Evolutionary conservation across 2,888 invertebrate genomes (phyloP).

Genomic region (Drosophila multiciliata): DNA sequence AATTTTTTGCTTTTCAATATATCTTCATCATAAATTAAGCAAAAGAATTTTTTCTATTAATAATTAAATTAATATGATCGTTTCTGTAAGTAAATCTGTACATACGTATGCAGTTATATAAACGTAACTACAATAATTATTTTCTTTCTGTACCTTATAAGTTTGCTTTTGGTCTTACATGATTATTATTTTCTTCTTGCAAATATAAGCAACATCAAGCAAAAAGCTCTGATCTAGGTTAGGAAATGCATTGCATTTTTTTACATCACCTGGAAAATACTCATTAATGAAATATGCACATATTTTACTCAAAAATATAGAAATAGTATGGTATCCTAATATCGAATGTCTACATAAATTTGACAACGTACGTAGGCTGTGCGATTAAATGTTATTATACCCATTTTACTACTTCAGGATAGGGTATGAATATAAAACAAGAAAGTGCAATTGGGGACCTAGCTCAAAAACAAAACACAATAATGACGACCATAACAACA

Average conservation of each 20-base stretch:
- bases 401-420: conserved; percentile 2
- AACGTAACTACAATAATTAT: neutral
- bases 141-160: neutral
- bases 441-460: conserved; percentile 28
- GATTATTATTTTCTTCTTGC: neutral
- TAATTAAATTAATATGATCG: neutral
- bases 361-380: neutral
- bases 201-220: neutral
- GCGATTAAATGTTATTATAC: neutral
- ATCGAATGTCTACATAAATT: neutral
- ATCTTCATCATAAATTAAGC: neutral
- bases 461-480: conserved; percentile 28
- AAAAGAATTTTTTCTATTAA: neutral
- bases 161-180: neutral
- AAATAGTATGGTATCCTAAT: neutral
- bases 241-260: neutral
- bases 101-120: neutral
- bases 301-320: neutral
- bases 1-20: neutral
- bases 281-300: neutral
- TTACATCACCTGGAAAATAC: neutral
- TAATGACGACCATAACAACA: conserved; percentile 35
- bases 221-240: neutral
- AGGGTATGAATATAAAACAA: conserved; percentile 23
- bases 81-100: neutral